phyloP scores from a whole-genome alignment of 2,113 vertebrate species.

The Steatornis caripensis region DNA sequence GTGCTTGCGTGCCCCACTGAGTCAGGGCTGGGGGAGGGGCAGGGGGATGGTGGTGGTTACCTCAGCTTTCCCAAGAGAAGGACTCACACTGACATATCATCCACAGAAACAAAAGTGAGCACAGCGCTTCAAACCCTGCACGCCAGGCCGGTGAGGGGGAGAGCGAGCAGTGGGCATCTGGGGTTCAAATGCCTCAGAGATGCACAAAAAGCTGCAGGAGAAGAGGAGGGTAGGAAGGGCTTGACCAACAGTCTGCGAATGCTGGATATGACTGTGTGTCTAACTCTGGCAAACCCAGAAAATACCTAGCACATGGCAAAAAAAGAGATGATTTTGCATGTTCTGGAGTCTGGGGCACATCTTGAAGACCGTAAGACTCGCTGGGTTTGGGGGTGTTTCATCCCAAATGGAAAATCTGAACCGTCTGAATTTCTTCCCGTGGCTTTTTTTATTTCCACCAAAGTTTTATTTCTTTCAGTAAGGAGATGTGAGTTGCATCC shows the following conservation, averaged over 20 bases:
- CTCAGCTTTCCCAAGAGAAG: neutral
- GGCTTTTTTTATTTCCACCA: neutral
- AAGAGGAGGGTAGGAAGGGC: neutral
- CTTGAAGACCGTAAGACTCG: neutral
- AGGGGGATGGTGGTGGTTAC: too few relatives aligned
- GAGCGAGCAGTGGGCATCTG: neutral
- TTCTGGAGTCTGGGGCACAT: neutral
- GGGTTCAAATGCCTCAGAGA: neutral
- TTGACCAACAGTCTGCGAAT: accelerated
- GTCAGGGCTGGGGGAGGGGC: accelerated
- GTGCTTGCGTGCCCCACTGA: neutral
- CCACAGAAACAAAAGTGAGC: neutral
- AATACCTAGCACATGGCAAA: neutral
- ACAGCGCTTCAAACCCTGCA: neutral
- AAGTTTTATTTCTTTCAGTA: neutral
- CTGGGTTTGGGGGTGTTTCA: neutral
- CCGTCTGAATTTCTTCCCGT: neutral
- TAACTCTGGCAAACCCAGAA: neutral
- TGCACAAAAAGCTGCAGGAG: neutral
- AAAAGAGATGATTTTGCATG: neutral
- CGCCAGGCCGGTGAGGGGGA: accelerated
- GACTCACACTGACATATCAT: accelerated
- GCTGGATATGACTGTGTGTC: neutral
- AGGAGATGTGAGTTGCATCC: neutral
- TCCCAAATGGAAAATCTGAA: neutral